These are phyloP conservation scores for Eupithecia tripunctaria DNA, from an alignment of 2,888 invertebrate genomes.

Conservation along the genomic window DNA sequence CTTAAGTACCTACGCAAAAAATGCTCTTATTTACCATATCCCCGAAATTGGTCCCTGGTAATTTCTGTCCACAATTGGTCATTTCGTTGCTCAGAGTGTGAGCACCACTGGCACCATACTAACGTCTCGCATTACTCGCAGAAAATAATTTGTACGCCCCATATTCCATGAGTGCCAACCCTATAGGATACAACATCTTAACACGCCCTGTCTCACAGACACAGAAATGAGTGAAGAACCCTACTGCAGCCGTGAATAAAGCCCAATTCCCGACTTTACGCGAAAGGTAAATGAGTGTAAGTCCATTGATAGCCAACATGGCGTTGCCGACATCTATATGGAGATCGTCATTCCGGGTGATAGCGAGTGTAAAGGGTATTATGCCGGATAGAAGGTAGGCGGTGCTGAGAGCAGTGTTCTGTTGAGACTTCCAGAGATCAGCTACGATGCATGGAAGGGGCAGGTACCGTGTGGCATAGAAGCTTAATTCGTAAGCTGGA, in stretches of 20 bases:
- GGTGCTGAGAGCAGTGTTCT: not conserved
- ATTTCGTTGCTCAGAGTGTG: not conserved
- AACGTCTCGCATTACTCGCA: not conserved
- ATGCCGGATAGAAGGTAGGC: not conserved
- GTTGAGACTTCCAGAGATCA: not conserved
- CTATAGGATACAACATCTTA: not conserved
- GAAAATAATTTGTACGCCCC: not conserved
- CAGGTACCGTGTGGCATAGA: not conserved
- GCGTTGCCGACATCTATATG: not conserved
- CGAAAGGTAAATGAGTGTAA: not conserved
- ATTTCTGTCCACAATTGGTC: not conserved
- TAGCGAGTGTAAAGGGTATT: not conserved
- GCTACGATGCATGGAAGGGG: not conserved
- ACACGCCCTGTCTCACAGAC: not conserved
- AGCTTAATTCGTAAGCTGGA: not conserved
- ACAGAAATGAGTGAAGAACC: not conserved
- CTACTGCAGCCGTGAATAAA: not conserved
- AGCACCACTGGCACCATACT: not conserved
- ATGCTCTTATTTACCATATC: not conserved
- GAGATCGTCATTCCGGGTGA: not conserved
- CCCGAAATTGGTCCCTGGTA: not conserved
- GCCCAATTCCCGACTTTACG: not conserved
- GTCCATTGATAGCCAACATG: not conserved
- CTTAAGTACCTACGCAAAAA: not conserved
- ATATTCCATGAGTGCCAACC: not conserved